Conservation (phyloP, 1,140 invertebrate species). For the Cryptotermes secundus region DNA sequence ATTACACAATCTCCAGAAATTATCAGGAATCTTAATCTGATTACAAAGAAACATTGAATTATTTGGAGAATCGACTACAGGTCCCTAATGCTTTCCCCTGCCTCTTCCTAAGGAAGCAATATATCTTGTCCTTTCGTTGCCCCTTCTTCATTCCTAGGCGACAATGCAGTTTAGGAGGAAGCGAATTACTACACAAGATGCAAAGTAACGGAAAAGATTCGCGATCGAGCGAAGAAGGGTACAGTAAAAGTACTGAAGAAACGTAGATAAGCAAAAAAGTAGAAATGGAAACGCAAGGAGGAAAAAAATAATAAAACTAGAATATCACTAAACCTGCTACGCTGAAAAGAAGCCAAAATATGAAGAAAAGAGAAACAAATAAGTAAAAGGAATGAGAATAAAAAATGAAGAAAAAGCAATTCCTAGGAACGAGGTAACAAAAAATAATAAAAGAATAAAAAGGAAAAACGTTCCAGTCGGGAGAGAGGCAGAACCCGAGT, state of each 20-base stretch:
- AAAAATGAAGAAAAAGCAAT: slow-evolving; percentile 5
- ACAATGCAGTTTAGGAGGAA: background rate
- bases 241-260: background rate
- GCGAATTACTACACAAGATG: background rate
- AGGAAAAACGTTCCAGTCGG: background rate
- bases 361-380: background rate
- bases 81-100: background rate
- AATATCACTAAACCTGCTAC: background rate
- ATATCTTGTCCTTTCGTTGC: background rate
- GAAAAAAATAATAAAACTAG: background rate
- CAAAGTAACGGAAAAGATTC: background rate
- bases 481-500: background rate
- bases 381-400: background rate
- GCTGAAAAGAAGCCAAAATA: background rate
- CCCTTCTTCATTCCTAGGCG: background rate
- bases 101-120: background rate
- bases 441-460: background rate
- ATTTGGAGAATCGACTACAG: background rate
- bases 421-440: background rate
- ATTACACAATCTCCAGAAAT: background rate
- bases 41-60: background rate
- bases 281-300: background rate
- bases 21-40: background rate
- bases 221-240: background rate
- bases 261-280: background rate